Percentiles rank a stretch among this genome's conserved stretches.
These are phyloP conservation scores for Carassius carassius DNA, from an alignment of 2,113 vertebrate species.

Conservation along the genomic window DNA sequence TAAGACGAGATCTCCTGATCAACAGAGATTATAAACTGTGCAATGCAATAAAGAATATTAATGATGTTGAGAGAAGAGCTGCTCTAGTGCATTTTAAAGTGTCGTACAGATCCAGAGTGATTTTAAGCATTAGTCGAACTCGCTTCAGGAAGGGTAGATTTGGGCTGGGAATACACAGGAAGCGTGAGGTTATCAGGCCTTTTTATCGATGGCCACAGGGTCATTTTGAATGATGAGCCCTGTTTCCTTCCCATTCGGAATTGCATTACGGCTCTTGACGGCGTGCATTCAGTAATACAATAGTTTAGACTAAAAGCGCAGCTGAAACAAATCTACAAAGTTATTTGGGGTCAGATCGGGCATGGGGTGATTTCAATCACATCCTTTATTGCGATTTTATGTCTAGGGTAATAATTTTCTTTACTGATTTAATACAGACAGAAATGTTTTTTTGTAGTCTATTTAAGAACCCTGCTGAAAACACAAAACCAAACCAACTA, in stretches of 20 bases:
- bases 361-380: constrained; percentile 3
- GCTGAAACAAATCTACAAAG: constrained; percentile 44
- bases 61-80: constrained; percentile 32
- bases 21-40: constrained; percentile 42
- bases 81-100: constrained; percentile 34
- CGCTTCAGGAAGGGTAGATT: constrained; percentile 62
- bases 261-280: constrained; percentile 67
- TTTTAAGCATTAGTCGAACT: constrained; percentile 67
- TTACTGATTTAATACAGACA: neutral
- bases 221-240: constrained; percentile 73
- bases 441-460: neutral
- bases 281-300: constrained; percentile 63
- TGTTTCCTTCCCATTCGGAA: constrained; percentile 75
- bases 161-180: constrained; percentile 70
- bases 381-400: neutral
- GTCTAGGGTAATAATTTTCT: neutral
- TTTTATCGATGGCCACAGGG: constrained; percentile 75
- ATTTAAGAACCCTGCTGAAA: neutral
- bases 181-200: constrained; percentile 75
- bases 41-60: constrained; percentile 32
- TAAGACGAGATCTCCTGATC: constrained; percentile 36
- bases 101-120: constrained; percentile 49
- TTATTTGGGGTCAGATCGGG: constrained; percentile 10
- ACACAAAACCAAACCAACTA: no score
- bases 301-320: constrained; percentile 62